phyloP scores from a whole-genome alignment of 2,888 invertebrate genomes.

The Ecdyonurus torrentis region DNA sequence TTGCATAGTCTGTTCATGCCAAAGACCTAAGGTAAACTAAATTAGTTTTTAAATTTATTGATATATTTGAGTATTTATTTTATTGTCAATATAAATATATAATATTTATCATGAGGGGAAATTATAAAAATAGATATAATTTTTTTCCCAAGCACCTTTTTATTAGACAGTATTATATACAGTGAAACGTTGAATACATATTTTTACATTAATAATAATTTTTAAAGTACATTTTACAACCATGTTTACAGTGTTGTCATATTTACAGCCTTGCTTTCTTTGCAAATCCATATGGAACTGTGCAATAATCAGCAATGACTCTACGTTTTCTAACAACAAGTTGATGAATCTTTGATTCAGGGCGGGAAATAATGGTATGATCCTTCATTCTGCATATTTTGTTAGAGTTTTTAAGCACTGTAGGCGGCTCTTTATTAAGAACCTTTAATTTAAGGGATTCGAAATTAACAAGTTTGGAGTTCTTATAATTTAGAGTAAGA shows the following conservation, averaged over 20 bases:
- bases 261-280: neutral
- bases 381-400: neutral
- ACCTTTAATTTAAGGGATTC: conserved; percentile 12
- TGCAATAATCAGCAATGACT: neutral
- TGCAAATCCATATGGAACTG: conserved; percentile 5
- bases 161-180: no score
- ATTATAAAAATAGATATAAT: no score
- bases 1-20: no score
- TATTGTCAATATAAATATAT: no score
- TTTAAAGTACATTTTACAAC: neutral
- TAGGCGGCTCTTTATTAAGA: neutral
- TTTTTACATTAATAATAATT: neutral
- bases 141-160: no score
- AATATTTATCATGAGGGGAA: no score
- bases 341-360: conserved; percentile 4
- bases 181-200: no score
- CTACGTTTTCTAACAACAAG: conserved; percentile 4
- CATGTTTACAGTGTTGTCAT: no score
- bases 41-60: no score
- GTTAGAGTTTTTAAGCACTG: neutral
- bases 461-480: conserved; percentile 13
- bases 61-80: no score
- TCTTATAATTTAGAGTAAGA: conserved; percentile 15
- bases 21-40: no score
- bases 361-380: conserved; percentile 1